These are phyloP conservation scores for Myopa testacea DNA, from an alignment of 2,888 invertebrate species.

Conservation along the genomic window DNA sequence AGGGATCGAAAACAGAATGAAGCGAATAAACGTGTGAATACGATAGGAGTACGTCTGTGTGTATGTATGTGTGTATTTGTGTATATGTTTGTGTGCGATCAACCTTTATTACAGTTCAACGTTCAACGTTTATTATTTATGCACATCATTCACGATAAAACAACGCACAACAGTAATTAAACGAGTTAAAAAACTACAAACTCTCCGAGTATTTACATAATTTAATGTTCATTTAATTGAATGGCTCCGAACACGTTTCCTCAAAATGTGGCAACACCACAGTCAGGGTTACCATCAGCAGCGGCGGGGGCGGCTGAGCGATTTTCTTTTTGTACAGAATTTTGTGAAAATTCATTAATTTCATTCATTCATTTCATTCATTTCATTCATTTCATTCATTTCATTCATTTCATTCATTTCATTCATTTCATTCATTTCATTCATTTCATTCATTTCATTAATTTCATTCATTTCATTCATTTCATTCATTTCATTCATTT, in stretches of 20 bases:
- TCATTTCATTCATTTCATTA: no score
- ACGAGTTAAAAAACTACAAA: not conserved
- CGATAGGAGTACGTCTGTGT: conserved; percentile 3
- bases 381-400: no score
- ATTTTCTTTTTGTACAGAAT: no score
- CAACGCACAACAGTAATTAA: not conserved
- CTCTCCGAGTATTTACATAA: not conserved
- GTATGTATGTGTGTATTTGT: not conserved
- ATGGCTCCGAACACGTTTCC: not conserved
- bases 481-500: no score
- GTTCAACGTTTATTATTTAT: not conserved
- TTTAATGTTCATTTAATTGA: not conserved
- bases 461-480: no score
- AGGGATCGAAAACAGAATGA: not conserved
- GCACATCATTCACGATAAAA: not conserved
- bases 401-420: no score
- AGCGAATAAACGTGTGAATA: not conserved
- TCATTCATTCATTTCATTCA: no score
- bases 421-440: no score
- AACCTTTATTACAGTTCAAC: not conserved
- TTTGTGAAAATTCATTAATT: no score
- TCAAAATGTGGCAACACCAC: not conserved
- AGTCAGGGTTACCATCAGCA: not conserved
- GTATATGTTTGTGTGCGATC: not conserved
- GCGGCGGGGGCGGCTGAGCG: no score